Percentiles rank a stretch among this genome's conserved stretches.
These are phyloP conservation scores for Calephelis nemesis DNA, from an alignment of 1,140 invertebrate species.

Conservation along the genomic window DNA sequence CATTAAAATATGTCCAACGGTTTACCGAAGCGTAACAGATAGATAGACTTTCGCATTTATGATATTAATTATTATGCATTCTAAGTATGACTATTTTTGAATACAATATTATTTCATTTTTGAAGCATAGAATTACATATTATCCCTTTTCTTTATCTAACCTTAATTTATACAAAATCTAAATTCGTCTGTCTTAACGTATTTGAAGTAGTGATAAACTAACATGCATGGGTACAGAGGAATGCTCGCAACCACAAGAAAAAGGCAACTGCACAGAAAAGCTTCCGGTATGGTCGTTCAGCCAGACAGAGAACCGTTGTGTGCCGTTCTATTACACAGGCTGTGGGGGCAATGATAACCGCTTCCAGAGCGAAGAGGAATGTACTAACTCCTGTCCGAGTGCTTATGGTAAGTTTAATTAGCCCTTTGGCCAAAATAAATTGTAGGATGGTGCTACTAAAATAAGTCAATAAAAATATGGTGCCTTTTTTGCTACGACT, in stretches of 20 bases:
- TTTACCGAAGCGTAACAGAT: no score
- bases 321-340: conserved; percentile 97
- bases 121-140: no score
- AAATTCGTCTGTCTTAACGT: conserved; percentile 8
- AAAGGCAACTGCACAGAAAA: conserved; percentile 90
- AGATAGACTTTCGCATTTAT: no score
- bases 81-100: no score
- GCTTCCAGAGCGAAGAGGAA: conserved; percentile 87
- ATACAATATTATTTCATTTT: no score
- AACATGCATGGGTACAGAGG: conserved; percentile 79
- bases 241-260: conserved; percentile 88
- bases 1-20: no score
- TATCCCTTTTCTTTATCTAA: no score
- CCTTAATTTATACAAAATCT: neutral
- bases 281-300: conserved; percentile 92
- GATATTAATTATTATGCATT: no score
- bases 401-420: conserved; percentile 83
- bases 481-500: no score
- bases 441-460: no score
- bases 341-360: conserved; percentile 94
- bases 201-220: conserved; percentile 17
- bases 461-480: no score
- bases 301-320: conserved; percentile 91
- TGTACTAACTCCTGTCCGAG: conserved; percentile 91
- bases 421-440: no score